A percentile compares a stretch with the other conserved stretches of the same genome.
phyloP scores from a whole-genome alignment of 2,888 invertebrate genomes.

The Nysson spinosus region DNA sequence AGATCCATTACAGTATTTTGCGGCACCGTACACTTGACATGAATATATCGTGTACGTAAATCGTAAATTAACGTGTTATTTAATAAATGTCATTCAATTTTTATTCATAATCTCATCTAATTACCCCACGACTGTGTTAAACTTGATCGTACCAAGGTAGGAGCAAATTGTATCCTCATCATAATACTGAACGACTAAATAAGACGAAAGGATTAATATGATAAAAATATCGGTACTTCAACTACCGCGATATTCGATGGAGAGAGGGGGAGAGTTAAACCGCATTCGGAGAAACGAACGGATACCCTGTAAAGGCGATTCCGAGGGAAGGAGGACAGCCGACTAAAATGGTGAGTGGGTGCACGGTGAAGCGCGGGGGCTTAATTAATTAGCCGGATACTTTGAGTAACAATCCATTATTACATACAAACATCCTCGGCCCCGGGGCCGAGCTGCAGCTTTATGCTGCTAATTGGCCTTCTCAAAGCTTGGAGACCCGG shows the following conservation, averaged over 20 bases:
- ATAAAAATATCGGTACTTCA: no score
- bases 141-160: no score
- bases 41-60: no score
- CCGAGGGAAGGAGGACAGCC: slow-evolving; percentile 42
- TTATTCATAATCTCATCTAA: no score
- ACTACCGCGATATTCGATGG: no score
- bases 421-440: slow-evolving; percentile 76
- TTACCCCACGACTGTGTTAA: no score
- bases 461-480: slow-evolving; percentile 77
- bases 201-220: no score
- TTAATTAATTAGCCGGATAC: slow-evolving; percentile 78
- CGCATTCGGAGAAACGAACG: slow-evolving; percentile 34
- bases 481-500: slow-evolving; percentile 71
- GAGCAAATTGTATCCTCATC: no score
- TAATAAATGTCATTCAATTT: no score
- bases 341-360: slow-evolving; percentile 57
- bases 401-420: slow-evolving; percentile 78
- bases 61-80: no score
- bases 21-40: slow-evolving; percentile 2
- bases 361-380: slow-evolving; percentile 66
- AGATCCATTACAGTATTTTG: slow-evolving; percentile 6
- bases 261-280: slow-evolving; percentile 9
- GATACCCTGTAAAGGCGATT: slow-evolving; percentile 43
- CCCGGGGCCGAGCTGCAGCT: slow-evolving; percentile 72
- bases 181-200: no score